A percentile compares a stretch with the other conserved stretches of the same genome.
Conservation (phyloP, 23 tunicate species). For the Ciona savignyi region DNA sequence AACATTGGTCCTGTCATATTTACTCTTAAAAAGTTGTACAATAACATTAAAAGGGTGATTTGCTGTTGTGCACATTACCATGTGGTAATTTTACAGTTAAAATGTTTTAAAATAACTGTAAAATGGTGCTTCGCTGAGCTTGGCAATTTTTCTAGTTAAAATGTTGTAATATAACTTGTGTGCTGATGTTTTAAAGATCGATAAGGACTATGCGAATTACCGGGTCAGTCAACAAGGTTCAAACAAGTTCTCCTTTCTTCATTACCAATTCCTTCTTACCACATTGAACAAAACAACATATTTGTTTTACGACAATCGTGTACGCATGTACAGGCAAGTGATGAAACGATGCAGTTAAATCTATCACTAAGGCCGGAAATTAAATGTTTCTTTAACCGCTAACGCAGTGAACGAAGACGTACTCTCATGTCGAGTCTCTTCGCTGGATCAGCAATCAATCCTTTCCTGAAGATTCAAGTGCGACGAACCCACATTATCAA, state of each 20-base stretch:
- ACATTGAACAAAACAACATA: slow-evolving; percentile 60
- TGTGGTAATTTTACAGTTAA: too few species aligned
- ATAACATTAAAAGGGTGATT: too few species aligned
- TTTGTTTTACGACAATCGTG: slow-evolving; percentile 73
- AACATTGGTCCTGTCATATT: too few species aligned
- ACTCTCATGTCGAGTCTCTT: slow-evolving; percentile 48
- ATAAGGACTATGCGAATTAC: slow-evolving; percentile 70
- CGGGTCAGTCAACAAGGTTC: slow-evolving; percentile 10
- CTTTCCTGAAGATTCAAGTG: slow-evolving; percentile 52
- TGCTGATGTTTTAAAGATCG: slow-evolving; percentile 26
- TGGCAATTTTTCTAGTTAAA: too few species aligned
- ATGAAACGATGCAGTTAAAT: neutral
- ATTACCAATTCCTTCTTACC: slow-evolving; percentile 67
- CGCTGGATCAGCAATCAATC: slow-evolving; percentile 44
- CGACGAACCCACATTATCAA: slow-evolving; percentile 65
- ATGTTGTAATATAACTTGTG: too few species aligned
- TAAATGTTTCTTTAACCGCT: neutral
- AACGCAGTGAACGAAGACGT: slow-evolving; percentile 48
- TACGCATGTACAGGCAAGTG: slow-evolving; percentile 55
- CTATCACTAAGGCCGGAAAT: neutral
- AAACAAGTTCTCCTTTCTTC: slow-evolving; percentile 57
- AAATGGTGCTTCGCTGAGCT: too few species aligned
- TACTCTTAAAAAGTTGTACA: too few species aligned
- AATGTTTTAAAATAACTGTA: too few species aligned
- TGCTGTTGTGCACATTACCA: too few species aligned